phyloP scores from a whole-genome alignment of 2,888 invertebrate genomes.

The Syritta pipiens region DNA sequence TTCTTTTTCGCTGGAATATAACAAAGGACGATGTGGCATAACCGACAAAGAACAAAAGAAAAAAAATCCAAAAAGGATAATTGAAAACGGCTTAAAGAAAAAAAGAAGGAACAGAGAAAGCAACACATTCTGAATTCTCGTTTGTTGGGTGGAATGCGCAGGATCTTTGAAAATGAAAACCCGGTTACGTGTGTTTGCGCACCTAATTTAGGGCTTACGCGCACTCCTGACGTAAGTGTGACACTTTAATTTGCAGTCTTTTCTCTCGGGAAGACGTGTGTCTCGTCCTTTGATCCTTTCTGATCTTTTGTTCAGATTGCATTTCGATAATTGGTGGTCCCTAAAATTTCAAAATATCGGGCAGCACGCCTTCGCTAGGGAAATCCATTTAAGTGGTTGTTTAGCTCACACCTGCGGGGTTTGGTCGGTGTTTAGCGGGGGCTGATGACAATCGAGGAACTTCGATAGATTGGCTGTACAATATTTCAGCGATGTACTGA shows the following conservation, averaged over 20 bases:
- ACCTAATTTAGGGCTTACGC: conserved; percentile 49
- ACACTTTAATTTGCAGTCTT: conserved; percentile 55
- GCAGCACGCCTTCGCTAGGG: neutral
- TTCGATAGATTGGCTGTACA: neutral
- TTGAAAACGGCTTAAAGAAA: conserved; percentile 57
- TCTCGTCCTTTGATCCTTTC: conserved; percentile 22
- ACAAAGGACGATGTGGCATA: conserved; percentile 14
- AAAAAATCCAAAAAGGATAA: conserved; percentile 45
- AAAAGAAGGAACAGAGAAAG: too few relatives aligned
- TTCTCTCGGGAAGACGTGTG: neutral
- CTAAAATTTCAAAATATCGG: neutral
- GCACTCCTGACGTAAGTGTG: conserved; percentile 49
- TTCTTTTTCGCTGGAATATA: conserved; percentile 8
- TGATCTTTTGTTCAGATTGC: conserved; percentile 6
- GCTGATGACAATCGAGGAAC: too few relatives aligned
- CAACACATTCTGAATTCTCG: too few relatives aligned
- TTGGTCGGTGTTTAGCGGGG: too few relatives aligned
- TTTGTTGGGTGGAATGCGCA: neutral
- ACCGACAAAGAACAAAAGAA: conserved; percentile 39
- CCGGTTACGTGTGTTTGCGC: conserved; percentile 37
- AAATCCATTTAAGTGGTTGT: too few relatives aligned
- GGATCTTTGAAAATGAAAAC: neutral
- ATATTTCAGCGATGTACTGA: neutral
- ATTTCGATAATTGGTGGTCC: conserved; percentile 24
- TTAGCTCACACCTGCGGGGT: too few relatives aligned